Evolutionary conservation across 2,888 invertebrate genomes (phyloP), one percentile per base, ranked within the genome.

Genomic region (Eupsilia transversa): DNA sequence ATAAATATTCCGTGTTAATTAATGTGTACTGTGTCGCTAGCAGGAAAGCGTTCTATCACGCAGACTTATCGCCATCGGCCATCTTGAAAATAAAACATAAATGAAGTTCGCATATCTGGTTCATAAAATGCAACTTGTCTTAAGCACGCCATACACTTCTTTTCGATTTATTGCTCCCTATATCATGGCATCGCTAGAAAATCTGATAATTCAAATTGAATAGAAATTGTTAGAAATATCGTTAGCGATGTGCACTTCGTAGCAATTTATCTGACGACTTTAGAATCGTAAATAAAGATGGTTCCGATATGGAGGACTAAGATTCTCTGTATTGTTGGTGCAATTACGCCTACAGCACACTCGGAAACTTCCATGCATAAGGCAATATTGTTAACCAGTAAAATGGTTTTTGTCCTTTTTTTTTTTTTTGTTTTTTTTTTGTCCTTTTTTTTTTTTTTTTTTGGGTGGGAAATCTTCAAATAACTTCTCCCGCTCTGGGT

Each of bases 11-110:
- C 66, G 68, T 74, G 82, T 83, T 87, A 87, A 83, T 87, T 85
- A 89, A 84, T 86, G 80, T 83, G 74, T 78, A 79, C 82, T 65
- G 74, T 86, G 83, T 83, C 80, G 76, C 78, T 66, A 64, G 81
- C 83, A 87, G 88, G 87, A 88, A 88, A 86, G 80, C 79, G 65
- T 65, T 89, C 77, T 86, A 88, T 87, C 88, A 87, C 73, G 77
- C 61, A 56, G 74, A 73, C 73, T 77, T 87, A 89, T 86, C 87
- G 76, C 79, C 75, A 23, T n/a, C 77, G 73, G 77, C 85, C 77
- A 90, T 89, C 89, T 83, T 78, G 63, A 73, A 88, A 89, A 87
- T 86, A 89, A 89, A 88, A 85, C 86, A 81, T 77, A 76, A 79
- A 80, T 83, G 79, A 78, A 79, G 77, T 84, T 81, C 54, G 87